Conservation (phyloP, 2,113 vertebrate genomes). For the Anser brachyrhynchus region DNA sequence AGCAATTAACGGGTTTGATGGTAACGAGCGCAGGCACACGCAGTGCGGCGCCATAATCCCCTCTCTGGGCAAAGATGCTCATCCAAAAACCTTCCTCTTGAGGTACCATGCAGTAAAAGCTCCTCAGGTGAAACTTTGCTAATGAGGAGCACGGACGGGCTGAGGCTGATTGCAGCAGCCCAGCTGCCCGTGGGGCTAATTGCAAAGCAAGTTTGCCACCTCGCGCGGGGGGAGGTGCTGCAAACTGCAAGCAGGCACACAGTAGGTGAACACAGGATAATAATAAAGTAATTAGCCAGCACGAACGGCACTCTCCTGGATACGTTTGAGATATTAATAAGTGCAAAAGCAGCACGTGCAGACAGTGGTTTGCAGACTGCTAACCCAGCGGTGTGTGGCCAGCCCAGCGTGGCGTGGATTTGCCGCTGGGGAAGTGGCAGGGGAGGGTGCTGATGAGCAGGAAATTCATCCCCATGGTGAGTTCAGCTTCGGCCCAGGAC, state of each 20-base stretch:
- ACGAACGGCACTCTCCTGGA: neutral
- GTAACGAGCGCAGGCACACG: neutral
- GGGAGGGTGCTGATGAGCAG: neutral
- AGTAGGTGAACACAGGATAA: neutral
- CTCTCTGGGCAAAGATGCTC: neutral
- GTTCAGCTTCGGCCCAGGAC: neutral
- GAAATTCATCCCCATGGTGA: neutral
- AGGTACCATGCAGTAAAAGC: neutral
- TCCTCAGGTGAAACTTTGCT: neutral
- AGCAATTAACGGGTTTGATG: neutral
- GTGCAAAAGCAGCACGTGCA: neutral
- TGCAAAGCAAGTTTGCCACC: neutral
- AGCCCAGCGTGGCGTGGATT: neutral
- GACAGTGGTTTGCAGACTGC: neutral
- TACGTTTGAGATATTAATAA: neutral
- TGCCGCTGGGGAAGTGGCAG: neutral
- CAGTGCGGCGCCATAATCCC: neutral
- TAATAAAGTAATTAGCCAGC: neutral
- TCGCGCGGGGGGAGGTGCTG: neutral
- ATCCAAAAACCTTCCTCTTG: neutral
- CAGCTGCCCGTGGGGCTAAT: neutral
- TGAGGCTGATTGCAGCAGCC: neutral
- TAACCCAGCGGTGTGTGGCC: accelerated
- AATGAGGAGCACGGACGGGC: neutral
- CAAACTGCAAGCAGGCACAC: neutral